Conservation (phyloP, 1,140 invertebrate species). For the Kradibia gibbosae region DNA sequence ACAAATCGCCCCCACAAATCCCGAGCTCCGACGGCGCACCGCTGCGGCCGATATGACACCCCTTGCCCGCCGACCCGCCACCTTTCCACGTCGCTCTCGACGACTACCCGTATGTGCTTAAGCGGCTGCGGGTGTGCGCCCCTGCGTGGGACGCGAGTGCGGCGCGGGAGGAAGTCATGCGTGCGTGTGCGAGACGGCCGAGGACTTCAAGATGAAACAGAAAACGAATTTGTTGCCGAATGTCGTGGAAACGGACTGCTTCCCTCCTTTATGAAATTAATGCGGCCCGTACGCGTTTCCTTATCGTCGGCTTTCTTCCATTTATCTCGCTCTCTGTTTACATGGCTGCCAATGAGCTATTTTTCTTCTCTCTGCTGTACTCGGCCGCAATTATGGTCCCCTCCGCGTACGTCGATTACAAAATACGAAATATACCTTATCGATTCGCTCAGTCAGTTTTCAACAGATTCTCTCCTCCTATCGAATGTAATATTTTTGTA, state of each 20-base stretch:
- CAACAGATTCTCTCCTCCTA: too few species aligned
- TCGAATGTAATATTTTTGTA: too few species aligned
- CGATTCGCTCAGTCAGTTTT: too few species aligned
- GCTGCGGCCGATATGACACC: constrained; percentile 44
- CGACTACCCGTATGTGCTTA: constrained; percentile 6
- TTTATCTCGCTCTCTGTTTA: not conserved
- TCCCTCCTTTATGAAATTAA: constrained; percentile 16
- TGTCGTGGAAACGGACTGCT: not conserved
- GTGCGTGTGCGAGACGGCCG: not conserved
- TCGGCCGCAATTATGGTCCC: too few species aligned
- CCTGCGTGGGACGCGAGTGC: too few species aligned
- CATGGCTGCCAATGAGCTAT: not conserved
- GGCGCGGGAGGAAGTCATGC: not conserved
- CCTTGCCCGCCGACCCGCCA: not conserved
- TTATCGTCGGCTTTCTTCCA: not conserved
- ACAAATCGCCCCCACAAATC: constrained; percentile 45
- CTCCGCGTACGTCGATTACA: too few species aligned
- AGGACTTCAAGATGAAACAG: constrained; percentile 31
- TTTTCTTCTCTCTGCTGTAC: too few species aligned
- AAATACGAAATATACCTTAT: too few species aligned
- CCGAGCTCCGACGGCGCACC: constrained; percentile 1
- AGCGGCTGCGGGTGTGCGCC: not conserved
- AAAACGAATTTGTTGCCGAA: constrained; percentile 36
- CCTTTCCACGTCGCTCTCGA: not conserved
- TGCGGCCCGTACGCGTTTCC: not conserved